A percentile compares a stretch with the other conserved stretches of the same genome.
phyloP scores from a whole-genome alignment of 2,797 vertebrate species.

The Urophycis tenuis region DNA sequence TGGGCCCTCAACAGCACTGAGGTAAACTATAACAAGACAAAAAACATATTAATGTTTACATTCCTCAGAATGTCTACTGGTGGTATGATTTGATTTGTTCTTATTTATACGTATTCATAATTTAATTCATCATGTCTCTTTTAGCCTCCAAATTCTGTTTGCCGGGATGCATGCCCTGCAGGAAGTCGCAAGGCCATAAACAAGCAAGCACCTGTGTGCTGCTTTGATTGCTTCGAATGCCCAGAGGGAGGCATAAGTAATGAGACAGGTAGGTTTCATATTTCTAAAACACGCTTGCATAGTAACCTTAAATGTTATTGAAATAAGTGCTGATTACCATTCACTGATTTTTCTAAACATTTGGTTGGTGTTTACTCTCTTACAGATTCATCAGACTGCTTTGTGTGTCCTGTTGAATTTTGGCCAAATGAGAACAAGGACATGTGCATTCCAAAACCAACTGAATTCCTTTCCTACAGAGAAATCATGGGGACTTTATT shows the following conservation, averaged over 20 bases:
- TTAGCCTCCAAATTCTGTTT: slow-evolving; percentile 61
- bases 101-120: background rate
- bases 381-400: slow-evolving; percentile 59
- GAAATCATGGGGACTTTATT: slow-evolving; percentile 63
- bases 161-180: slow-evolving; percentile 54
- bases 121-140: slow-evolving; percentile 2
- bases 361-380: no score
- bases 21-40: slow-evolving; percentile 34
- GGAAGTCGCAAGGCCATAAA: slow-evolving; percentile 58
- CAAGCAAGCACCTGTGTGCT: slow-evolving; percentile 59
- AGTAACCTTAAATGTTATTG: background rate
- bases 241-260: slow-evolving; percentile 63
- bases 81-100: background rate
- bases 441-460: slow-evolving; percentile 55
- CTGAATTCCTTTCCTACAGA: slow-evolving; percentile 61
- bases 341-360: no score
- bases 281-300: background rate
- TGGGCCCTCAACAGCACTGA: slow-evolving; percentile 49
- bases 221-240: slow-evolving; percentile 64
- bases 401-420: slow-evolving; percentile 49
- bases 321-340: background rate
- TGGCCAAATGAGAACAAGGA: slow-evolving; percentile 61
- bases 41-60: background rate
- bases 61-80: background rate
- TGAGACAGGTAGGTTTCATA: slow-evolving; percentile 48